Conservation (phyloP, 2,797 vertebrate species). For the Harpagifer antarcticus region DNA sequence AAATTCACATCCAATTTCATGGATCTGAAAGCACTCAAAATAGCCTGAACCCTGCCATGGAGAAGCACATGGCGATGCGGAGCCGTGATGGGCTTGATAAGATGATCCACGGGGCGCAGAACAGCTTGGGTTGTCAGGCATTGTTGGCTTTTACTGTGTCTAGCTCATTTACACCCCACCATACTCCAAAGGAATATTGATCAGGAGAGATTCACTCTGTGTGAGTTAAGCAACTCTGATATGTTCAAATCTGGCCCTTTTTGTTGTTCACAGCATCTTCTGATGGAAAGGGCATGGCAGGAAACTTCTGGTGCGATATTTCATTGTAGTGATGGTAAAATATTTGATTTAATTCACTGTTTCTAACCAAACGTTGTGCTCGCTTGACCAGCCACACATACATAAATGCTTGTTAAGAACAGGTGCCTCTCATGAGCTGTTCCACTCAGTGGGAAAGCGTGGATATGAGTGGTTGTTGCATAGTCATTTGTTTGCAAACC, state of each 20-base stretch:
- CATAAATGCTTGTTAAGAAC: background rate
- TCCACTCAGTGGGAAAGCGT: background rate
- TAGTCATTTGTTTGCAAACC: background rate
- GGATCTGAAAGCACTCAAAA: constrained; percentile 81
- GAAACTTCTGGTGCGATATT: background rate
- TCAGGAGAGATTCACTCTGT: constrained; percentile 58
- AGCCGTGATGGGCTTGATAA: constrained; percentile 78
- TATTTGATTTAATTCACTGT: background rate
- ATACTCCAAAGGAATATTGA: constrained; percentile 79
- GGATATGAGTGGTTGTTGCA: constrained; percentile 11
- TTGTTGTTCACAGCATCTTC: background rate
- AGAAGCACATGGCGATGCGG: constrained; percentile 69
- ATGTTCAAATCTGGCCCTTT: constrained; percentile 19
- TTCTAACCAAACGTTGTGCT: constrained; percentile 7
- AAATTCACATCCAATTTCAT: constrained; percentile 83
- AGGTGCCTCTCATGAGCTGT: background rate
- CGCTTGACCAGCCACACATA: background rate
- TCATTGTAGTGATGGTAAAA: constrained; percentile 4
- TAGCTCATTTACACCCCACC: constrained; percentile 69
- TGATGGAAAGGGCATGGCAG: background rate
- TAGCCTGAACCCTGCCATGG: constrained; percentile 69
- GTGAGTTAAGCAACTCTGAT: constrained; percentile 51
- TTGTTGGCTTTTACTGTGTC: constrained; percentile 81
- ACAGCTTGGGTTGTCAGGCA: constrained; percentile 82
- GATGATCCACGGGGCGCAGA: constrained; percentile 72